These are phyloP conservation scores for Drosophila sordidula DNA, from an alignment of 2,888 invertebrate species.

Conservation along the genomic window DNA sequence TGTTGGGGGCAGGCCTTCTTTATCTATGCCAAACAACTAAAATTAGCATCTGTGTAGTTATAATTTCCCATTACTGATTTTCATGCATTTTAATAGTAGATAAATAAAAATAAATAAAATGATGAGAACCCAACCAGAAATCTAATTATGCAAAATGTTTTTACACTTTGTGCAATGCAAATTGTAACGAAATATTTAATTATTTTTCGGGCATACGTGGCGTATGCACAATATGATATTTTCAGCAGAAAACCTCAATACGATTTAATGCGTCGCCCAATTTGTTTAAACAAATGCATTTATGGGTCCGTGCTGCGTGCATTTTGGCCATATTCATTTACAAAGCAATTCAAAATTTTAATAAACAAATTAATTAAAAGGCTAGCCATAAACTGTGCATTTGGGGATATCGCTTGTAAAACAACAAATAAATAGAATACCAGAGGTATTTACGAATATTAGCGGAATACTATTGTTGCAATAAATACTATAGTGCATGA, in stretches of 20 bases:
- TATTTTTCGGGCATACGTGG: slow-evolving; percentile 19
- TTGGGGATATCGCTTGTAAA: not conserved
- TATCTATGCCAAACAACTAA: not conserved
- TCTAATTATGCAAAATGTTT: slow-evolving; percentile 32
- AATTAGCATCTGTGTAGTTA: slow-evolving; percentile 24
- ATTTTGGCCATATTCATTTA: slow-evolving; percentile 8
- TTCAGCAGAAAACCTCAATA: slow-evolving; percentile 25
- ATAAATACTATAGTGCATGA: not conserved
- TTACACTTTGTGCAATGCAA: slow-evolving; percentile 29
- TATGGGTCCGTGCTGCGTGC: not conserved
- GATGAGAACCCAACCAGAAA: slow-evolving; percentile 1
- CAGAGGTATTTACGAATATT: not conserved
- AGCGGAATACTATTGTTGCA: not conserved
- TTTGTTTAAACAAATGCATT: slow-evolving; percentile 36
- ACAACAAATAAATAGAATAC: not conserved
- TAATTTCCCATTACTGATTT: slow-evolving; percentile 25
- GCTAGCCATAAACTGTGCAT: not conserved
- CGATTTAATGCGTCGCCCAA: slow-evolving; percentile 30
- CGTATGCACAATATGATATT: slow-evolving; percentile 17
- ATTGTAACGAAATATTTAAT: slow-evolving; percentile 34
- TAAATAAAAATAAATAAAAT: not conserved
- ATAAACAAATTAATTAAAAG: slow-evolving; percentile 12
- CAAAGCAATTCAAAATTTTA: not conserved
- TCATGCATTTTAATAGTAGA: slow-evolving; percentile 19
- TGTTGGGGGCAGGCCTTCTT: not conserved